Conservation (phyloP, 2,888 invertebrate genomes). For the Lumbricus terrestris region DNA sequence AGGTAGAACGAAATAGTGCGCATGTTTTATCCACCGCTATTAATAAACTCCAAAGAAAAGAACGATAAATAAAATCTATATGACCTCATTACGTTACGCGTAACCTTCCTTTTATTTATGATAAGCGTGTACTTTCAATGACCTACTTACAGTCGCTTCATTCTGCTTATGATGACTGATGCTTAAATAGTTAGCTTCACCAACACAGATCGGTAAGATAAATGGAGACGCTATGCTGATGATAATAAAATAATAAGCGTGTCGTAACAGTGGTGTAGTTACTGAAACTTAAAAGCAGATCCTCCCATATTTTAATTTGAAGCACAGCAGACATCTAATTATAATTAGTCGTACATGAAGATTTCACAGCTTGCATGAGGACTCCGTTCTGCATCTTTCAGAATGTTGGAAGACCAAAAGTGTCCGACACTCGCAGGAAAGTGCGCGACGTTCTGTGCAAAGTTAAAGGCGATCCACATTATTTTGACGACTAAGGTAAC, state of each 20-base stretch:
- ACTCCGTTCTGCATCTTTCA: constrained; percentile 8
- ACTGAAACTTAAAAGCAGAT: not conserved
- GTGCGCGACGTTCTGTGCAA: constrained; percentile 35
- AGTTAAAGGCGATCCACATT: constrained; percentile 36
- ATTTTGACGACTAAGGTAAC: constrained; percentile 32
- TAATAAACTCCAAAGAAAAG: too few species aligned
- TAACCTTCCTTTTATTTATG: not conserved
- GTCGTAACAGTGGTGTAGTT: not conserved
- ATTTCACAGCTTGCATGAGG: not conserved
- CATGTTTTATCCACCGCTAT: too few species aligned
- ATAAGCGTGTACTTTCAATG: not conserved
- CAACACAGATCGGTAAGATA: too few species aligned
- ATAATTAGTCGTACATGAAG: not conserved
- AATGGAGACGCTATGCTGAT: too few species aligned
- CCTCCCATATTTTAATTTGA: not conserved
- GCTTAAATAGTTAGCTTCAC: too few species aligned
- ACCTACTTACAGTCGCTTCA: not conserved
- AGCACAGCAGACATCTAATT: not conserved
- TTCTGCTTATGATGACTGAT: not conserved
- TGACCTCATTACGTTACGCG: not conserved
- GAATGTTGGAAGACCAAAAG: constrained; percentile 23
- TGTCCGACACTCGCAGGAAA: constrained; percentile 35
- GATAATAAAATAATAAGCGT: not conserved
- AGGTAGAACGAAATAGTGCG: too few species aligned
- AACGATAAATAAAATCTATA: too few species aligned